Percentiles rank a stretch among this genome's conserved stretches.
These are phyloP conservation scores for Toxonevra muliebris DNA, from an alignment of 2,888 invertebrate genomes.

Conservation along the genomic window DNA sequence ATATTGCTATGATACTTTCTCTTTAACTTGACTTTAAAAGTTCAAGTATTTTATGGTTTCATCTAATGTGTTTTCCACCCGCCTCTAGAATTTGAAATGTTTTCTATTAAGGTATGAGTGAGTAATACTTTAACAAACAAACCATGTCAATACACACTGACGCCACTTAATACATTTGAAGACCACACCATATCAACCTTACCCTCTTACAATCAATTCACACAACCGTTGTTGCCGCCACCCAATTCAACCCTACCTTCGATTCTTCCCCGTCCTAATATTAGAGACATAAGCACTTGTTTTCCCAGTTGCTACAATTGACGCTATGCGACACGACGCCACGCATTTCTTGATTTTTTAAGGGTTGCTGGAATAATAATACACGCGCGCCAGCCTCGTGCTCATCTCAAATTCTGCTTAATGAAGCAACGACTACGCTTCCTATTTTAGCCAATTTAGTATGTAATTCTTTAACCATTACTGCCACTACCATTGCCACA, in stretches of 20 bases:
- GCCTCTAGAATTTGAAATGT: neutral
- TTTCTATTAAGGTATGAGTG: conserved; percentile 5
- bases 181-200: conserved; percentile 36
- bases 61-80: neutral
- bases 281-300: conserved; percentile 11
- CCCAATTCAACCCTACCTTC: conserved; percentile 37
- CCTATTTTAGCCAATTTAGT: conserved; percentile 63
- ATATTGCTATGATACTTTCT: neutral
- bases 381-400: conserved; percentile 32
- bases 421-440: conserved; percentile 59
- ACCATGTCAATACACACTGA: conserved; percentile 34
- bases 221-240: conserved; percentile 19
- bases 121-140: conserved; percentile 28
- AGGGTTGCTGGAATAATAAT: conserved; percentile 25
- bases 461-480: conserved; percentile 63
- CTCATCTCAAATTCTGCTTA: conserved; percentile 56
- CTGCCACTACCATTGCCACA: conserved; percentile 40
- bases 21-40: conserved; percentile 2
- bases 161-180: conserved; percentile 34
- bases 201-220: conserved; percentile 22
- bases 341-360: conserved; percentile 29
- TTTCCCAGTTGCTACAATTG: conserved; percentile 25
- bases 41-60: conserved; percentile 12
- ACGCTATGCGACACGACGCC: conserved; percentile 16
- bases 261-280: neutral